These are phyloP conservation scores for Ceraclea dissimilis DNA, from an alignment of 2,888 invertebrate species.

Conservation along the genomic window DNA sequence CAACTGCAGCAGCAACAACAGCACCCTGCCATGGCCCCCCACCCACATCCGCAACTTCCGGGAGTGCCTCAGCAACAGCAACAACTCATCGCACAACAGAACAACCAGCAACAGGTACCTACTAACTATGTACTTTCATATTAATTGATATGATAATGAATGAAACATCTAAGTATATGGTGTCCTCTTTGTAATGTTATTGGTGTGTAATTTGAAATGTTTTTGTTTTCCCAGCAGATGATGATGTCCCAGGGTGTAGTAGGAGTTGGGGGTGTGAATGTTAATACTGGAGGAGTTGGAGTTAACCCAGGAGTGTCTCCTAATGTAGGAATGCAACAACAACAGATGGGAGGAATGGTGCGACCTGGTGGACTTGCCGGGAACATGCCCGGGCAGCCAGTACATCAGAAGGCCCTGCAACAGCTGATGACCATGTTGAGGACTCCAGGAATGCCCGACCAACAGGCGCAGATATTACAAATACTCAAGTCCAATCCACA, in stretches of 20 bases:
- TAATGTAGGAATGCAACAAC: constrained; percentile 33
- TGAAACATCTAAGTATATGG: no score
- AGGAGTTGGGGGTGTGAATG: constrained; percentile 16
- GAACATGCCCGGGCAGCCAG: constrained; percentile 42
- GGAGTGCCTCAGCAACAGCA: constrained; percentile 38
- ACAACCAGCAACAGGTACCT: constrained; percentile 32
- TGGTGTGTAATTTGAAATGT: no score
- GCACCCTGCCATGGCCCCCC: constrained; percentile 29
- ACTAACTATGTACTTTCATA: neutral
- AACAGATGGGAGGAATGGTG: constrained; percentile 13
- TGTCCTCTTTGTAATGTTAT: no score
- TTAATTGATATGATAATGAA: no score
- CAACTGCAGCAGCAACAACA: constrained; percentile 38
- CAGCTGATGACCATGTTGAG: constrained; percentile 85
- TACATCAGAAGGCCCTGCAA: constrained; percentile 59
- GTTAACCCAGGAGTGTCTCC: constrained; percentile 34
- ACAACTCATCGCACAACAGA: constrained; percentile 49
- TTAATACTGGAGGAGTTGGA: constrained; percentile 30
- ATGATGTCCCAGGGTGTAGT: constrained; percentile 26
- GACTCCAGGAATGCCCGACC: constrained; percentile 84
- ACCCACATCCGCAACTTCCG: constrained; percentile 33
- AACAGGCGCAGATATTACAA: constrained; percentile 81
- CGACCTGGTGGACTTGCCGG: constrained; percentile 27
- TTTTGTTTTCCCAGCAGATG: constrained; percentile 6
- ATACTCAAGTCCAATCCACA: constrained; percentile 92